Conservation (phyloP, 1,140 invertebrate genomes). For the Periplaneta americana region DNA sequence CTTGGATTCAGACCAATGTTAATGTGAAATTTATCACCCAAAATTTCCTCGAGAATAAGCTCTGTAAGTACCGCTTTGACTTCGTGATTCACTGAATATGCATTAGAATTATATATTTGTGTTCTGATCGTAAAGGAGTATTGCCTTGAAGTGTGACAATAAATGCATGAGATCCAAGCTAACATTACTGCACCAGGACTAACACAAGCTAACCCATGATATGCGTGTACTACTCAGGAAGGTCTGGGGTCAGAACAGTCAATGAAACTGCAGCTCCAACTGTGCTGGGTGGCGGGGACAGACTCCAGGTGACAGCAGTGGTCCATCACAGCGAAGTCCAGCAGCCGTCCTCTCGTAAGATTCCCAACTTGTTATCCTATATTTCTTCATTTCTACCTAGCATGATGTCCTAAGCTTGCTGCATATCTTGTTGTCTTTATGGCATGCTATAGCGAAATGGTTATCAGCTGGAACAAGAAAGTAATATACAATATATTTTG, state of each 20-base stretch:
- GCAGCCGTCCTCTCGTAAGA: background rate
- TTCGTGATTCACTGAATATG: no score
- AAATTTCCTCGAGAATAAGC: no score
- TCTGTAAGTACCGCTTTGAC: no score
- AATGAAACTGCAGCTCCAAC: background rate
- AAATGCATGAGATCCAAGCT: slow-evolving; percentile 11
- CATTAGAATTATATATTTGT: no score
- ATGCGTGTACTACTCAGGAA: background rate
- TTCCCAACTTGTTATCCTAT: background rate
- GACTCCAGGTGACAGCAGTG: background rate
- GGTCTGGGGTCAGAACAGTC: no score
- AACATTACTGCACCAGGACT: no score
- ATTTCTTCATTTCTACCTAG: background rate
- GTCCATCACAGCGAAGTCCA: background rate
- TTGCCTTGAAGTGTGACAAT: slow-evolving; percentile 10
- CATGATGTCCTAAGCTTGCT: background rate
- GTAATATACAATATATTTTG: no score
- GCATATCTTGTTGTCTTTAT: no score
- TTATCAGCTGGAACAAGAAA: background rate
- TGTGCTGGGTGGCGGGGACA: background rate
- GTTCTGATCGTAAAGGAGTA: no score
- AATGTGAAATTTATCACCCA: no score
- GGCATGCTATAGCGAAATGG: background rate
- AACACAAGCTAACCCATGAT: background rate
- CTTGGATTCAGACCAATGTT: no score